Base-by-base conservation (phyloP, 2,888 invertebrate species). In the Brassicogethes aeneus region DNA sequence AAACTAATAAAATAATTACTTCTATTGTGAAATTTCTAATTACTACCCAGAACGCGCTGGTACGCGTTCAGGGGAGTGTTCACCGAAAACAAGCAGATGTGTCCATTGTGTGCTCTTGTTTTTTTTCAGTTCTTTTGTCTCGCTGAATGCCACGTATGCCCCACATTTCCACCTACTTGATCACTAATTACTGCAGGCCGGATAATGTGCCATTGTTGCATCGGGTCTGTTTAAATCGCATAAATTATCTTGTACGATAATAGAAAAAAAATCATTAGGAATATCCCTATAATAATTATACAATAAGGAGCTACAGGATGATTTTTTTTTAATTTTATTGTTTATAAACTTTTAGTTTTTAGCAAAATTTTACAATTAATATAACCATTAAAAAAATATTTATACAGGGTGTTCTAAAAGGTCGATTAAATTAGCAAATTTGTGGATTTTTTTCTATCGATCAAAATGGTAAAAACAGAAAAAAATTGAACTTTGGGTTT, bases 151-250 rank as follows among this genome's bases (percentile, higher is more conserved):
- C 47, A 52, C 57, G 55, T 54, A 56, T 64, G 64, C 65, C 64
- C 64, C 60, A 65, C 51, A 67, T 67, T 67, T 66, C 66, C 66
- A 66, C 65, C 65, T 65, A 67, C 67, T 67, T 66, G 65, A 65
- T 65, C 66, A 61, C 67, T 67, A 67, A 67, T 67, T 67, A 67
- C 65, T 61, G 58, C 54, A 52, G 52, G 52, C 56, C 53, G 61
- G 57, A 64, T 61, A 62, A 60, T 59, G 53, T 54, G 53, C 62
- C 55, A 60, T 64, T 62, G 61, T 62, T 61, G 51, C 60, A 55
- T 51, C 52, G 52, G 60, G 60, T 64, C 61, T 63, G 61, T 64
- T 65, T 62, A 64, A 64, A 61, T 65, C 62, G 64, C 64, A 64
- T 65, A 65, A 61, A 64, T 65, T 64, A 62, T 61, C 61, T 57